Base-by-base conservation (phyloP, 2,888 invertebrate species). In the Lamproptera curius region DNA sequence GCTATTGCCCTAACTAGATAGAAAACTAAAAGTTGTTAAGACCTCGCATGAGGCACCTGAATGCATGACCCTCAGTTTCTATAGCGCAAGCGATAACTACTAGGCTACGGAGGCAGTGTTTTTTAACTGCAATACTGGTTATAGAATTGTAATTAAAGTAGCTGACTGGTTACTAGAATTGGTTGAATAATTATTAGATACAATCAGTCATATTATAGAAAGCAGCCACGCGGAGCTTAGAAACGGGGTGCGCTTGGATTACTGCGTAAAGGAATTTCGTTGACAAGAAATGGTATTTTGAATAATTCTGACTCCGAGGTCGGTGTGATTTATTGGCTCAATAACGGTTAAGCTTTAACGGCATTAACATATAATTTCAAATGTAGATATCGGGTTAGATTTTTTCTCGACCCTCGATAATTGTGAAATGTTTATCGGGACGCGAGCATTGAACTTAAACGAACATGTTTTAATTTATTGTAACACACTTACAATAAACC, bases 221-320 rank as follows among this genome's bases (percentile, higher is more conserved):
- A 39, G 42, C 33, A 36, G 36, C 1, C 10, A 16, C 15, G 39
- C 10, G 33, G 23, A 23, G 16, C 26, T 4, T 2, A 35, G 38
- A 38, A 36, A 16, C 15, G 23, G 34, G 5, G 38, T 16, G 20
- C 10, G 2, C 16, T 13, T 35, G 46, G 23, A 41, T 14, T 8
- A 1, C 15, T 20, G 6, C 31, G 39, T 28, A 31, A 13, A 42
- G 38, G 34, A 23, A 31, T 58, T 51, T 55, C 58, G 59, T 71
- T 70, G 51, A 50, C 54, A 50, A 46, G 43, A 42, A 46, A 70
- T 67, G 67, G 59, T 55, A 58, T 61, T 63, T 67, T 62, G 58
- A 68, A 68, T 68, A 60, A 67, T 67, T 62, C 65, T 62, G 67
- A 74, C 72, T 73, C 52, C 52, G 51, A 52, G 75, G 67, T 75